Base-by-base conservation (phyloP, 2,888 invertebrate species). In the Fabriciana adippe region DNA sequence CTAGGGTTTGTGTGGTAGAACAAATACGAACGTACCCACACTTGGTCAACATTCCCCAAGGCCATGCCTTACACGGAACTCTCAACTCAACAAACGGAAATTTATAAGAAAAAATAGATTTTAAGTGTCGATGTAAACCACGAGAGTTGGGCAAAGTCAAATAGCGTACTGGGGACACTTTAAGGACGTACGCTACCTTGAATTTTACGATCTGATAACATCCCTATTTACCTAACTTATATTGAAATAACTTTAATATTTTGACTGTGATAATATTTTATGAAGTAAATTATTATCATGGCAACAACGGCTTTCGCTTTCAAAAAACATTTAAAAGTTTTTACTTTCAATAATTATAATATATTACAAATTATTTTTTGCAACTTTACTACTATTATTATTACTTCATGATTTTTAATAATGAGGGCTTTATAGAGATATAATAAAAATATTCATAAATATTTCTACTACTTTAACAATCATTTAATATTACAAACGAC, bases 51-150 rank as follows among this genome's bases (percentile, higher is more conserved):
- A 85, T 76, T 76, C 79, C 79, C 79, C 89, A 89, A 90, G 90
- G 90, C 85, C 89, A 88, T 72, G 77, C 74, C 69, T 80, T 84
- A 88, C 85, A 80, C 86, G 86, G 84, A 88, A 88, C 85, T 87
- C 80, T 81, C 78, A 77, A 81, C 78, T 78, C 77, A 67, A 75
- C 75, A 74, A 75, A 77, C 75, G 70, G 75, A 74, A 76, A 77
- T 69, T 73, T 68, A 63, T 71, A 65, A 67, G 70, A 76, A 76
- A 75, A 75, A 72, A 71, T 67, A 64, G 65, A 59, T 68, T 69
- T 56, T 66, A 67, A 70, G 67, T 72, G 67, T 67, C 69, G 63
- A 54, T 62, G 65, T 73, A 70, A 65, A 67, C 64, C 70, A 73
- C 69, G 73, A 73, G 74, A 75, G 72, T 74, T 81, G 64, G 74